These are phyloP conservation scores for Leuciscus waleckii DNA, from an alignment of 2,797 vertebrate species.

Conservation along the genomic window DNA sequence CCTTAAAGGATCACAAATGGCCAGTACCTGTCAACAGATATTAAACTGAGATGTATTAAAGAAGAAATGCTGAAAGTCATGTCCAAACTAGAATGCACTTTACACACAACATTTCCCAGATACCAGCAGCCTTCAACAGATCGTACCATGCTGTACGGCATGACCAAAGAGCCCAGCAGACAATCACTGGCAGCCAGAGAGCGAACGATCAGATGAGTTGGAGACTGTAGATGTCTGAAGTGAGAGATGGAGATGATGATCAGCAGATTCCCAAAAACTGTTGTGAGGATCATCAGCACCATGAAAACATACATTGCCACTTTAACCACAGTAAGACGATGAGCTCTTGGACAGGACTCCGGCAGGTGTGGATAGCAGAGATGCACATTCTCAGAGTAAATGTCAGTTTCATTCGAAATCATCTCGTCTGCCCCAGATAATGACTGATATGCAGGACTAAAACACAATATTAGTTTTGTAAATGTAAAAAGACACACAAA, in stretches of 20 bases:
- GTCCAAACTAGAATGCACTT: conserved; percentile 64
- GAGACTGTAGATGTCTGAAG: conserved; percentile 57
- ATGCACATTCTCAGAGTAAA: not conserved
- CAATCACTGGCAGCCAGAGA: conserved; percentile 61
- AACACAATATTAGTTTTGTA: not conserved
- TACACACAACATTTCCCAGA: conserved; percentile 59
- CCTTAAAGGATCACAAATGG: conserved; percentile 61
- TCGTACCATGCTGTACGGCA: conserved; percentile 66
- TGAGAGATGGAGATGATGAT: conserved; percentile 59
- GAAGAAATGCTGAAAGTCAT: conserved; percentile 58
- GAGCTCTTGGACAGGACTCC: conserved; percentile 5
- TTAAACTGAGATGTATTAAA: conserved; percentile 60
- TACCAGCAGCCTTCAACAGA: conserved; percentile 65
- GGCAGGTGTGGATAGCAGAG: conserved; percentile 23
- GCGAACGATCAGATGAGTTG: conserved; percentile 54
- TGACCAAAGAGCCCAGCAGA: conserved; percentile 59
- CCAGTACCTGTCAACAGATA: conserved; percentile 56
- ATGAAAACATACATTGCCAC: conserved; percentile 31
- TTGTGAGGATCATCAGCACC: conserved; percentile 53
- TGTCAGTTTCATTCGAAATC: conserved; percentile 9
- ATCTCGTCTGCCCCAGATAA: not conserved
- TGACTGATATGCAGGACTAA: not conserved
- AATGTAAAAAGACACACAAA: not conserved
- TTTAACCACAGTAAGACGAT: not conserved
- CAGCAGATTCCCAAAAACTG: conserved; percentile 62